Conservation (phyloP, 2,888 invertebrate genomes). For the Gymnoscelis rufifasciata region DNA sequence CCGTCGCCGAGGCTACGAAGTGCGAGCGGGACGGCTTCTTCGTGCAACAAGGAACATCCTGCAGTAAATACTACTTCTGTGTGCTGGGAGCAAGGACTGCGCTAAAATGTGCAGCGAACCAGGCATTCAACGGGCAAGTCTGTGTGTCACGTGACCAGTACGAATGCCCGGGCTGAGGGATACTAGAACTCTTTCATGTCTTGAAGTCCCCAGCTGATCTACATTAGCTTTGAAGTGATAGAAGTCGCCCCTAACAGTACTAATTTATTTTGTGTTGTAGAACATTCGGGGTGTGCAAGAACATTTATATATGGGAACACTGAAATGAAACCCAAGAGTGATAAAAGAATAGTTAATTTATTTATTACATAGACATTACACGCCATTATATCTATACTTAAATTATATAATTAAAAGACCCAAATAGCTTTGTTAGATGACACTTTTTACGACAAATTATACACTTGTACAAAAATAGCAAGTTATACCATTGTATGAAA, state of each 20-base stretch:
- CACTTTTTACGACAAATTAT: constrained; percentile 6
- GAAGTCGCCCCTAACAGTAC: too few species aligned
- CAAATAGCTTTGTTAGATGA: constrained; percentile 13
- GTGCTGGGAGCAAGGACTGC: constrained; percentile 72
- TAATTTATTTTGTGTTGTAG: too few species aligned
- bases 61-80: constrained; percentile 79
- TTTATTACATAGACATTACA: constrained; percentile 47
- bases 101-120: constrained; percentile 64
- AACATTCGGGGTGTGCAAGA: neutral
- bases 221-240: too few species aligned
- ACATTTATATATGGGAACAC: neutral
- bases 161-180: constrained; percentile 67
- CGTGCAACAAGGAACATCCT: constrained; percentile 68
- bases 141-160: constrained; percentile 71
- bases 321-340: constrained; percentile 49
- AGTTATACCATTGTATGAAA: constrained; percentile 3
- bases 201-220: too few species aligned
- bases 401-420: constrained; percentile 22
- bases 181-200: too few species aligned
- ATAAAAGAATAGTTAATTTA: constrained; percentile 59
- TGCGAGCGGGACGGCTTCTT: constrained; percentile 78
- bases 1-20: constrained; percentile 36
- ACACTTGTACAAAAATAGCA: constrained; percentile 10
- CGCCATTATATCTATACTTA: constrained; percentile 32
- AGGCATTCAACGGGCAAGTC: constrained; percentile 79